Evolutionary conservation across 1,140 invertebrate species (phyloP).

Genomic region (Penaeus chinensis): DNA sequence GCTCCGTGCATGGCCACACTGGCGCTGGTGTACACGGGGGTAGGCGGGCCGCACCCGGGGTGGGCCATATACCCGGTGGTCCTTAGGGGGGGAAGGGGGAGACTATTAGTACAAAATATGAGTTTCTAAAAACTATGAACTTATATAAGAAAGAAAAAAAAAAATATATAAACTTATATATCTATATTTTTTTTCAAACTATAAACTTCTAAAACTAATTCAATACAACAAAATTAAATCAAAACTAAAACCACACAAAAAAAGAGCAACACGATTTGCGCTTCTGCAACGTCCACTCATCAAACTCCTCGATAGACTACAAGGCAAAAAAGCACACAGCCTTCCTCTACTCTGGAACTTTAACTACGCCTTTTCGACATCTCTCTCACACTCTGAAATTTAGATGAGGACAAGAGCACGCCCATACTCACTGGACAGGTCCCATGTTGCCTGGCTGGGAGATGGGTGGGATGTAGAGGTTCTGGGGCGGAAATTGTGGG

Average conservation of each 20-base stretch:
- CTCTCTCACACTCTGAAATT: constrained; percentile 4
- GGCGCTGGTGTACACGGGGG: constrained; percentile 51
- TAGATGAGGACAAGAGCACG: background rate
- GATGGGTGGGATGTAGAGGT: constrained; percentile 58
- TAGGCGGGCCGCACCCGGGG: constrained; percentile 41
- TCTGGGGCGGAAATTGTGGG: constrained; percentile 58
- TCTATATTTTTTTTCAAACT: too few species aligned
- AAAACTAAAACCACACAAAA: too few species aligned
- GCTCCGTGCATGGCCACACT: constrained; percentile 32
- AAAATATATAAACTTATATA: background rate
- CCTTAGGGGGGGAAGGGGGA: background rate
- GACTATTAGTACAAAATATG: background rate
- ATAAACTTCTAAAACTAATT: too few species aligned
- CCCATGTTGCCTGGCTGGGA: constrained; percentile 47
- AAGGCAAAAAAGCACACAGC: too few species aligned
- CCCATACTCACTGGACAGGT: constrained; percentile 46
- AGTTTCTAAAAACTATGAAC: background rate
- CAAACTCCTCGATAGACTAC: too few species aligned
- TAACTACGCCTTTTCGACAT: background rate
- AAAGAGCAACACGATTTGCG: too few species aligned
- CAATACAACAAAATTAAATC: too few species aligned
- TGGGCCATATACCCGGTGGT: constrained; percentile 43
- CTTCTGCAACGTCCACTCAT: too few species aligned
- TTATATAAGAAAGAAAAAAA: background rate
- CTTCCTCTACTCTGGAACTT: too few species aligned